A percentile compares a stretch with the other conserved stretches of the same genome.
Conservation (phyloP, 2,113 vertebrate genomes). For the Leiothrix lutea region DNA sequence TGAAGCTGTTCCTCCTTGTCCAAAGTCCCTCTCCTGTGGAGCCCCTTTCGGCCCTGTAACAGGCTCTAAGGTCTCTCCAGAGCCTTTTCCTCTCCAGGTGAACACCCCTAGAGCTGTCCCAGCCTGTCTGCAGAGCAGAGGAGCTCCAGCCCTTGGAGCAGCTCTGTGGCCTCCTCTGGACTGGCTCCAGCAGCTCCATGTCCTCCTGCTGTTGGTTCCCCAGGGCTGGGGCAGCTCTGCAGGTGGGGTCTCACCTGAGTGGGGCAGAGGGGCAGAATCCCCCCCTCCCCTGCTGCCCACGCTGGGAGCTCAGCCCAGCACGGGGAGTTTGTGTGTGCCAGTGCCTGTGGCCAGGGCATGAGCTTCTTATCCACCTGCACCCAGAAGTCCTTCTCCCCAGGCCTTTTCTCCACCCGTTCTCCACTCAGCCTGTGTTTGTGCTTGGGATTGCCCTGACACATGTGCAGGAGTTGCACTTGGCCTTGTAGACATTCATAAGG, state of each 20-base stretch:
- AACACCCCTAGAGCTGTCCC: background rate
- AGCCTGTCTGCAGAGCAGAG: background rate
- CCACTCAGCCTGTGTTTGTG: background rate
- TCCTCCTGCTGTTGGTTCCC: background rate
- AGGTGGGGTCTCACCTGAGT: background rate
- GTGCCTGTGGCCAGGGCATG: accelerated
- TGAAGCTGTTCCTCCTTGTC: background rate
- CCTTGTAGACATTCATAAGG: background rate
- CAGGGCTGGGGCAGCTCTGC: background rate
- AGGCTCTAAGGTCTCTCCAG: background rate
- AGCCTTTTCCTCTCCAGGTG: background rate
- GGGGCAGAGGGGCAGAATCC: background rate
- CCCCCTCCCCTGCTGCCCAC: background rate
- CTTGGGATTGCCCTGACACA: background rate
- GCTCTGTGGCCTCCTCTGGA: background rate
- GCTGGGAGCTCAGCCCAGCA: background rate
- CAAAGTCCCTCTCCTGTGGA: background rate
- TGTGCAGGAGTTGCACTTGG: background rate
- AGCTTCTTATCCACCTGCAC: background rate
- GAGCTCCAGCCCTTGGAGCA: accelerated
- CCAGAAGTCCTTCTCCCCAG: background rate
- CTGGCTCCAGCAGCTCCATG: accelerated
- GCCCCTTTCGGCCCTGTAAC: background rate
- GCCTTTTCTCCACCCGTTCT: background rate
- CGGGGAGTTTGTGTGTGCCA: background rate